Conservation (phyloP, 2,113 vertebrate species). For the Eidolon helvum region DNA sequence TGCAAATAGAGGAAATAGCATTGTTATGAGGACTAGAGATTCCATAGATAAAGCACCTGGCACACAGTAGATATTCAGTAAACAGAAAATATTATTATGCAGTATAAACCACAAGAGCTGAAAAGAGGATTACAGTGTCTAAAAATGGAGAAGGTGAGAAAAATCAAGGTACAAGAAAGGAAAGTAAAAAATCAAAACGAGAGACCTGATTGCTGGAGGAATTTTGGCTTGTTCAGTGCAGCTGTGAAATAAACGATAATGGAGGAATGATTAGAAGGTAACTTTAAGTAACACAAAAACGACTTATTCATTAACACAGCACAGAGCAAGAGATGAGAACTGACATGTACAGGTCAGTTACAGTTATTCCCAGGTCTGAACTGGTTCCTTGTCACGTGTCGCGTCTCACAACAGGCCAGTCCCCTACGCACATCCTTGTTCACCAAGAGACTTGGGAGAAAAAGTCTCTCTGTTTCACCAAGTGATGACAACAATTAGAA, state of each 20-base stretch:
- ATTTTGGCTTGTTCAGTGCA: conserved; percentile 10
- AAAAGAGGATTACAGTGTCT: neutral
- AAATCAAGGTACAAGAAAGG: neutral
- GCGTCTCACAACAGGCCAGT: conserved; percentile 55
- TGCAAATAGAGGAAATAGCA: neutral
- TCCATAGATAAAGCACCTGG: neutral
- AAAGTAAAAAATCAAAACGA: conserved; percentile 40
- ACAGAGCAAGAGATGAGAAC: conserved; percentile 67
- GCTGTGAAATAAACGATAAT: conserved; percentile 61
- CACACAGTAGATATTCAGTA: neutral
- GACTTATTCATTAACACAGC: conserved; percentile 73
- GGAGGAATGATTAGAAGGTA: conserved; percentile 51
- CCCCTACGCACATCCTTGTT: conserved; percentile 44
- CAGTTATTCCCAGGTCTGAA: conserved; percentile 63
- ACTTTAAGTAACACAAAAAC: conserved; percentile 76
- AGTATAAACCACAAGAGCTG: neutral
- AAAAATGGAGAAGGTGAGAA: neutral
- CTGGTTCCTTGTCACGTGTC: conserved; percentile 70
- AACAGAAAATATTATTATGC: neutral
- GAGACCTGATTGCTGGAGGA: conserved; percentile 50
- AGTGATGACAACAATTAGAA: conserved; percentile 72
- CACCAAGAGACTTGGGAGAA: conserved; percentile 13
- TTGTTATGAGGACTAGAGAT: neutral
- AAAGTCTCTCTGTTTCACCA: conserved; percentile 51
- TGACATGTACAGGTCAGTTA: conserved; percentile 63